phyloP scores from a whole-genome alignment of 2,113 vertebrate genomes.

The Cromileptes altivelis region DNA sequence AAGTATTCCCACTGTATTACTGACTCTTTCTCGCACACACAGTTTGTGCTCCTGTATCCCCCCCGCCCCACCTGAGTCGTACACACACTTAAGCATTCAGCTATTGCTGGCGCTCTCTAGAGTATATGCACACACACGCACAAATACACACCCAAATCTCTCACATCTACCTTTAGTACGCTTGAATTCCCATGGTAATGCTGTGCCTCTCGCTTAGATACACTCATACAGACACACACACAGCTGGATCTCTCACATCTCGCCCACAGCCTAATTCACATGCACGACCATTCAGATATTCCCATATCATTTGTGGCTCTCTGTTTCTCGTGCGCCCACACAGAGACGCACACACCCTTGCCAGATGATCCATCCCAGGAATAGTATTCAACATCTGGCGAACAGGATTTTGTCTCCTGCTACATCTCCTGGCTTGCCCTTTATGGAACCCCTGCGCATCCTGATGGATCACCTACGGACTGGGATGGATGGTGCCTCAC shows the following conservation, averaged over 20 bases:
- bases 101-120: background rate
- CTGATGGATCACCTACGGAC: constrained; percentile 77
- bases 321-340: constrained; percentile 13
- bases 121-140: constrained; percentile 24
- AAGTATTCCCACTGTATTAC: constrained; percentile 3
- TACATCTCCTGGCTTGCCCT: constrained; percentile 72
- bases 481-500: constrained; percentile 69
- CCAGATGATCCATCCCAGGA: constrained; percentile 61
- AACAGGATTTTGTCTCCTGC: constrained; percentile 62
- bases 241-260: constrained; percentile 54
- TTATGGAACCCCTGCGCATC: constrained; percentile 56
- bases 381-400: constrained; percentile 68
- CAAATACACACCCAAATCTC: constrained; percentile 20
- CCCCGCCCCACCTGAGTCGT: background rate
- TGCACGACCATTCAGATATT: constrained; percentile 50
- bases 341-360: background rate
- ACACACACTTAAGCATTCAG: constrained; percentile 23
- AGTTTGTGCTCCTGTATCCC: constrained; percentile 21
- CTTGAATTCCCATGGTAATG: constrained; percentile 55
- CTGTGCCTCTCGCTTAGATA: constrained; percentile 34
- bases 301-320: constrained; percentile 40
- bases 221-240: constrained; percentile 40
- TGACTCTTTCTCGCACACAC: background rate
- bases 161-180: constrained; percentile 47
- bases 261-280: constrained; percentile 60